Evolutionary conservation across 2,888 invertebrate species (phyloP).

Genomic region (Ametastegia equiseti): DNA sequence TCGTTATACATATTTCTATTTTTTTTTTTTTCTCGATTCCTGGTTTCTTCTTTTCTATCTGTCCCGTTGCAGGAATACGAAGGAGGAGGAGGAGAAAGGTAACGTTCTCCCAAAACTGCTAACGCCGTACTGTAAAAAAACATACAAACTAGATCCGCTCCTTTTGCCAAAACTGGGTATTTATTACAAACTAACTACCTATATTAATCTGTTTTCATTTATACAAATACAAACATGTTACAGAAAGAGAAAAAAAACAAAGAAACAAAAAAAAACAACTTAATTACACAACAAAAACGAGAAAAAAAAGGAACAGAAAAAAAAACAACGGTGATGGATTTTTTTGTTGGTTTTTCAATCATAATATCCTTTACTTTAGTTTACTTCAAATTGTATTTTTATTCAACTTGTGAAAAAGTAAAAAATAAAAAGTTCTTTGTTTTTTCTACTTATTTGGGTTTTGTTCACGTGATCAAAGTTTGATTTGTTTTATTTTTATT

Average conservation of each 20-base stretch:
- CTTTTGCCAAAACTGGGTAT: neutral
- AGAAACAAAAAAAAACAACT: neutral
- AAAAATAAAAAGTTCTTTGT: too few species aligned
- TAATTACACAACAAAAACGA: too few species aligned
- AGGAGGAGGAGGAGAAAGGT: too few species aligned
- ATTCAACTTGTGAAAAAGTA: too few species aligned
- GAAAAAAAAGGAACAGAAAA: neutral
- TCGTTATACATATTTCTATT: neutral
- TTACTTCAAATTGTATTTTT: neutral
- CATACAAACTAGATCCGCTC: neutral
- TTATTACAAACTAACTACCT: neutral
- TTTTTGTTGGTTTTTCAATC: neutral
- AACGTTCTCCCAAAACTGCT: slow-evolving; percentile 3
- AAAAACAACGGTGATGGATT: neutral
- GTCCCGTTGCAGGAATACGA: neutral
- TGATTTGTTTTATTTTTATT: neutral
- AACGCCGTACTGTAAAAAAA: slow-evolving; percentile 11
- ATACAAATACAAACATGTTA: neutral
- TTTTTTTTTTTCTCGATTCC: neutral
- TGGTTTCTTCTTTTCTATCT: neutral
- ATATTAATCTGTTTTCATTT: too few species aligned
- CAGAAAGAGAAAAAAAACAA: neutral
- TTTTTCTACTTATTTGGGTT: neutral
- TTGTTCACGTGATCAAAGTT: neutral
- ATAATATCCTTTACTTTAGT: too few species aligned